Conservation (phyloP, 2,113 vertebrate species). For the Colinus virginianus region DNA sequence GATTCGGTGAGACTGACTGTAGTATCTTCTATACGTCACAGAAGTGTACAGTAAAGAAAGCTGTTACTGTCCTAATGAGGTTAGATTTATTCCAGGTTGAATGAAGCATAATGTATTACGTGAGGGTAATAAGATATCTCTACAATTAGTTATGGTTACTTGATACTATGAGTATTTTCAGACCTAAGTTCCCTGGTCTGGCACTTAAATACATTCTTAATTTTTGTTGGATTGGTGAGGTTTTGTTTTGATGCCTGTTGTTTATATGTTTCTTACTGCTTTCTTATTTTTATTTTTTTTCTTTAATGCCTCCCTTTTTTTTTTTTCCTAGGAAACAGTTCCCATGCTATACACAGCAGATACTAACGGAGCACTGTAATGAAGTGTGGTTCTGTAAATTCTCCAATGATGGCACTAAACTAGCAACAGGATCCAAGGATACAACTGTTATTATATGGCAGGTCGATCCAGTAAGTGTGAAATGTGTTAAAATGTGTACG, state of each 20-base stretch:
- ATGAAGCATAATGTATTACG: not conserved
- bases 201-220: not conserved
- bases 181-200: not conserved
- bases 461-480: slow-evolving; percentile 89
- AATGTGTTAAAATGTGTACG: not conserved
- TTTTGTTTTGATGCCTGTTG: too few relatives aligned
- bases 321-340: slow-evolving; percentile 90
- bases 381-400: slow-evolving; percentile 99
- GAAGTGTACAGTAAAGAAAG: not conserved
- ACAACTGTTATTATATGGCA: slow-evolving; percentile 98
- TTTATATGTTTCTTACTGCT: not conserved
- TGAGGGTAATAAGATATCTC: not conserved
- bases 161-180: not conserved
- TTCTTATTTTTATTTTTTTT: slow-evolving; percentile 1
- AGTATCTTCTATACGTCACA: not conserved
- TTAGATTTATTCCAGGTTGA: slow-evolving; percentile 2
- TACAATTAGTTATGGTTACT: not conserved
- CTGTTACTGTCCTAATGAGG: not conserved
- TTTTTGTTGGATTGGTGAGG: not conserved
- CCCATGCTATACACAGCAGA: slow-evolving; percentile 97
- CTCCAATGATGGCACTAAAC: slow-evolving; percentile 96
- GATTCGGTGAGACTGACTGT: not conserved
- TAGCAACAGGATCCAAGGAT: slow-evolving; percentile 98
- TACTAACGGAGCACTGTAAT: slow-evolving; percentile 97
- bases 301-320: slow-evolving; percentile 19